A percentile compares a stretch with the other conserved stretches of the same genome.
Conservation (phyloP, 2,888 invertebrate genomes). For the Drosophila conformis region DNA sequence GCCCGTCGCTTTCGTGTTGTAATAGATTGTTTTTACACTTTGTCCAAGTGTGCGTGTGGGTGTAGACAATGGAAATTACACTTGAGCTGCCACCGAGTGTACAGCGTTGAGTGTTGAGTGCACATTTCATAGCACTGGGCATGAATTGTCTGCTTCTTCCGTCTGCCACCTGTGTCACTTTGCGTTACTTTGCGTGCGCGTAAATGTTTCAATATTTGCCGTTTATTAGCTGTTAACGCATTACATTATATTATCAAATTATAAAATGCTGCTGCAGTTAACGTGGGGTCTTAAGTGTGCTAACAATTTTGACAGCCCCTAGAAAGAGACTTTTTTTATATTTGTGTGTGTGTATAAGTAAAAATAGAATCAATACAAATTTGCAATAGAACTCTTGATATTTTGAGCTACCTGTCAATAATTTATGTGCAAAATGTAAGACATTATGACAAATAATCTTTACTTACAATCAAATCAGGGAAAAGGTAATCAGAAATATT, state of each 20-base stretch:
- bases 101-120: constrained; percentile 2
- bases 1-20: constrained; percentile 37
- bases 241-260: neutral
- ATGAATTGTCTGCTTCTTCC: constrained; percentile 34
- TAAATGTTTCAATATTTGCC: constrained; percentile 72
- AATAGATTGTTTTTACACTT: constrained; percentile 63
- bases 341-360: neutral
- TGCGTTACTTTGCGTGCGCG: constrained; percentile 58
- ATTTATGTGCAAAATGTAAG: neutral
- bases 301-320: neutral
- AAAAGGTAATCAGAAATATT: neutral
- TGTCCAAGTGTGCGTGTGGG: constrained; percentile 26
- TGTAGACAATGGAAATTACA: constrained; percentile 73
- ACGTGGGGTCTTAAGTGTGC: neutral
- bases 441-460: neutral
- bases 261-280: neutral
- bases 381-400: neutral
- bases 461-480: neutral
- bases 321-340: neutral
- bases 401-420: neutral
- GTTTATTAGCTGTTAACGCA: constrained; percentile 64
- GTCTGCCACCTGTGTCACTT: constrained; percentile 12
- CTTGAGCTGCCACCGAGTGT: constrained; percentile 57
- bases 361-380: neutral
- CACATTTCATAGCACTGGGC: constrained; percentile 50